Base-by-base conservation (phyloP, 2,888 invertebrate genomes). In the Melanostoma mellinum region DNA sequence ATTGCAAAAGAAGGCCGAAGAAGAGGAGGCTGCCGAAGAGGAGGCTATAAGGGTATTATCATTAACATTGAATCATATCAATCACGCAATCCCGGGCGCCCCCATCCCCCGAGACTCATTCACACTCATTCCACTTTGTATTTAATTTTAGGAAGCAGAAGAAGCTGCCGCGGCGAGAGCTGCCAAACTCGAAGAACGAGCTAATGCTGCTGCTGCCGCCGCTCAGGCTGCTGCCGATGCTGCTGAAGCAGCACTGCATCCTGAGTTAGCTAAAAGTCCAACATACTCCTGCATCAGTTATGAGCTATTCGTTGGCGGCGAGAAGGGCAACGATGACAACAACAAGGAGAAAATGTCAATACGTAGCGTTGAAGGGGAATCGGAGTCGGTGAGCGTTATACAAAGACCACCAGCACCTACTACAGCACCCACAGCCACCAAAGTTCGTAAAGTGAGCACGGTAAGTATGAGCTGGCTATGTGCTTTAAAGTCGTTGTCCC, bases 1-100 rank as follows among this genome's bases (percentile, higher is more conserved):
- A 92, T 94, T 98, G 92, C 98, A 98, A 93, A 98, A 98, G 94
- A 98, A 98, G 92, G 98, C 98, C 71, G 97, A 97, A 92, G 97
- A 98, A 92, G 98, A 98, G 90, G 98, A 97, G 92, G 96, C 96
- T 85, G 98, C 97, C 53, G 98, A 98, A 92, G 98, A 98, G 91
- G 97, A 97, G 92, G 97, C 97, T 76, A 94, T 97, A 88, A 94
- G 96, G 93, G 97, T 97, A 92, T 92, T 92, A 89, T 75, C 80
- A 56, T 63, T 56, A 44, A 80, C 79, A 75, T 72, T 85, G n/a
- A 76, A 72, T 76, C 75, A 85, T 80, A 42, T 30, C 67, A 68
- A 79, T 72, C 85, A 75, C 20, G 20, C 33, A 84, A 36, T 63
- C 74, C 69, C 84, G 84, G 79, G 84, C 79, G 71, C 46, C 74